Evolutionary conservation across 1,140 invertebrate species (phyloP).

Genomic region (Cylas formicarius): DNA sequence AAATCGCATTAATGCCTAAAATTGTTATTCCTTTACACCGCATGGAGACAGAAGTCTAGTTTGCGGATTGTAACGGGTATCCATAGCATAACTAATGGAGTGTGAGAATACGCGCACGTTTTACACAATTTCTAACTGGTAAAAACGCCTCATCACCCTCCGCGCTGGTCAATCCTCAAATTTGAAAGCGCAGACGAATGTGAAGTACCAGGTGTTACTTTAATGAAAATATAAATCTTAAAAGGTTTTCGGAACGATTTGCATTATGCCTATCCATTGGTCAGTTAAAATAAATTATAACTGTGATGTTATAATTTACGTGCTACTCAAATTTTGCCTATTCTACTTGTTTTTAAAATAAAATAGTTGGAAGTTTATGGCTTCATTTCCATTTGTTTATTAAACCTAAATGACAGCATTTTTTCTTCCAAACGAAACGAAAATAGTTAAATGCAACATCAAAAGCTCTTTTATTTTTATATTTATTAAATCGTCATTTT

Average conservation of each 20-base stretch:
- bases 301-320: no score
- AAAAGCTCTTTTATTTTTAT: no score
- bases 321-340: background rate
- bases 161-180: constrained; percentile 16
- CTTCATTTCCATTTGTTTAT: constrained; percentile 3
- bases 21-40: no score
- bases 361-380: constrained; percentile 4
- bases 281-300: constrained; percentile 6
- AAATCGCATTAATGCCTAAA: no score
- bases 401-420: background rate
- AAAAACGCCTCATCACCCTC: no score
- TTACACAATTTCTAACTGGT: no score
- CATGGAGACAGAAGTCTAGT: no score
- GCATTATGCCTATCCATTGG: constrained; percentile 18
- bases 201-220: constrained; percentile 18
- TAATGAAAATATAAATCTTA: constrained; percentile 10
- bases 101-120: no score
- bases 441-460: no score
- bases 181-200: constrained; percentile 10
- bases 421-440: background rate
- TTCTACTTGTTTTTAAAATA: background rate
- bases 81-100: no score
- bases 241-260: constrained; percentile 21
- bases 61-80: no score
- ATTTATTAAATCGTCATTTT: no score